Percentiles rank a stretch among this genome's conserved stretches.
phyloP scores from a whole-genome alignment of 2,113 vertebrate genomes.

The Dipodomys ordii region DNA sequence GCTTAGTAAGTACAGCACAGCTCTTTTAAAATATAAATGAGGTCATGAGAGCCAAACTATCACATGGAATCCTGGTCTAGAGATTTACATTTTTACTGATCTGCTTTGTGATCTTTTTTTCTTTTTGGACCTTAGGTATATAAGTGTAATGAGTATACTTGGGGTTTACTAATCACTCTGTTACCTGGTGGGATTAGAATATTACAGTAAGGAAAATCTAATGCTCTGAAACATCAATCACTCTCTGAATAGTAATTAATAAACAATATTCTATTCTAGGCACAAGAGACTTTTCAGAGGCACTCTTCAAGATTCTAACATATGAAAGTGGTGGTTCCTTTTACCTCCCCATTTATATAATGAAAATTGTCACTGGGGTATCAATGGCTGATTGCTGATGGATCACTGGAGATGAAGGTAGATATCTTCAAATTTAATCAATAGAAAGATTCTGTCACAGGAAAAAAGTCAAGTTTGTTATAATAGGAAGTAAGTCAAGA shows the following conservation, averaged over 20 bases:
- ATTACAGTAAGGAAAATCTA: neutral
- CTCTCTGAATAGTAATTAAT: neutral
- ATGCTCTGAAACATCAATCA: neutral
- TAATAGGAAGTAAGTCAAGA: neutral
- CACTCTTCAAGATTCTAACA: neutral
- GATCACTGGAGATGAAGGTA: too few species aligned
- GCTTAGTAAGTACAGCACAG: neutral
- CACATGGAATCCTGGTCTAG: neutral
- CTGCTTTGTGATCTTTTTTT: neutral
- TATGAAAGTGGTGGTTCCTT: neutral
- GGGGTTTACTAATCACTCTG: neutral
- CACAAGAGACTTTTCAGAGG: neutral
- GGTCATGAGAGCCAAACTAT: neutral
- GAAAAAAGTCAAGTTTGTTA: too few species aligned
- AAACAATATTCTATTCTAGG: neutral
- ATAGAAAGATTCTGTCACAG: neutral
- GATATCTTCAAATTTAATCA: too few species aligned
- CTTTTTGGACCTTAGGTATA: neutral
- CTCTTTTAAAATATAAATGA: neutral
- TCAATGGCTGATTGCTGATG: too few species aligned
- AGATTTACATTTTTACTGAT: neutral
- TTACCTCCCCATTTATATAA: too few species aligned
- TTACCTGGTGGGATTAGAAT: neutral
- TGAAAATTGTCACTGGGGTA: too few species aligned
- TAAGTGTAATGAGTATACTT: neutral